phyloP scores from a whole-genome alignment of 2,797 vertebrate genomes.

The Pipistrellus pipistrellus region DNA sequence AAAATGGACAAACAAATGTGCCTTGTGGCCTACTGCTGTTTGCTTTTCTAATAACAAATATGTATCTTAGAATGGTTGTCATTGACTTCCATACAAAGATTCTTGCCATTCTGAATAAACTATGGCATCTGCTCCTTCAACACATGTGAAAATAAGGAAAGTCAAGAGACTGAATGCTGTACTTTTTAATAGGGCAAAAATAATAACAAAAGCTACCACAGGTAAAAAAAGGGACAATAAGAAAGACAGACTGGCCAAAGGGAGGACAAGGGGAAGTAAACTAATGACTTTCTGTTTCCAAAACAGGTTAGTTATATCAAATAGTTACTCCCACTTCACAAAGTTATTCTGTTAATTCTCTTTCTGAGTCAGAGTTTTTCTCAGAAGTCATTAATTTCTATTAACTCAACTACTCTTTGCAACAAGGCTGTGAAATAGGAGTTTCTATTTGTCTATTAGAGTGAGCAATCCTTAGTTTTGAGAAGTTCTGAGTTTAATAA shows the following conservation, averaged over 20 bases:
- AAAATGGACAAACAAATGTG: conserved; percentile 22
- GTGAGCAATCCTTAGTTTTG: not conserved
- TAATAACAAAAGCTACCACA: not conserved
- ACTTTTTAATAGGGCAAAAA: not conserved
- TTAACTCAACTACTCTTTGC: conserved; percentile 25
- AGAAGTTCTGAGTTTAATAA: not conserved
- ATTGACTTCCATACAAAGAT: not conserved
- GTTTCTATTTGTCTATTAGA: not conserved
- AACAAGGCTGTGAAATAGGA: not conserved
- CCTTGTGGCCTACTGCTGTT: not conserved
- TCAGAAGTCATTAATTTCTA: conserved; percentile 7
- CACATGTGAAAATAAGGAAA: conserved; percentile 13
- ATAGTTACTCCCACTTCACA: not conserved
- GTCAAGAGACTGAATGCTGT: not conserved
- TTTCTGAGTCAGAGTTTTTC: not conserved
- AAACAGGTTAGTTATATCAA: not conserved
- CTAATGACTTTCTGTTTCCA: conserved; percentile 40
- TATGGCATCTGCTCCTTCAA: not conserved
- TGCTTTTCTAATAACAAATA: conserved; percentile 22
- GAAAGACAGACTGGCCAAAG: not conserved
- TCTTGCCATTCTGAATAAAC: conserved; percentile 5
- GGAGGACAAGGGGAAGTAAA: not conserved
- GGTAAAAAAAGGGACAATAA: conserved; percentile 20
- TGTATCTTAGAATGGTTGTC: not conserved
- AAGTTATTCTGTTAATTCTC: not conserved